Evolutionary conservation across 1,140 invertebrate species (phyloP), one percentile per base, ranked within the genome.

Genomic region (Leptonema lineaticorne): DNA sequence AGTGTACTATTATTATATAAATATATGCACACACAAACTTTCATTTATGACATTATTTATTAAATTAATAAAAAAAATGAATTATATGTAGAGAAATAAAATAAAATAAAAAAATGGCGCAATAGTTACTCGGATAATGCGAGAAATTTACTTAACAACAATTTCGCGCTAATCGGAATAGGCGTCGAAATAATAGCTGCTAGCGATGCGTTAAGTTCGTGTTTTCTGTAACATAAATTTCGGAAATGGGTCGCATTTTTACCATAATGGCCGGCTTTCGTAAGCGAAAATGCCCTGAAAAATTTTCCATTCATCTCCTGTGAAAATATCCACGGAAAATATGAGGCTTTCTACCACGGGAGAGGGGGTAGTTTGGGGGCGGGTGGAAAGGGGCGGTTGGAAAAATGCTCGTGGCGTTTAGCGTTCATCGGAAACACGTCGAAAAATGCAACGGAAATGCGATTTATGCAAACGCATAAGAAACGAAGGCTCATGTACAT

Each of bases 181-280:
- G 60, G 30, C 65, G 20, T 67, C 65, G 65, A 28, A 59, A 59
- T 67, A 67, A 67, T 46, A 30, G 65, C 53, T 20, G 26, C 41
- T 20, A 66, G 37, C 24, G 63, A 16, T 28, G 48, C 56, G 57
- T 46, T 45, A 59, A 48, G 60, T 27, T 67, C 28, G 33, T 67
- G 30, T 67, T 58, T 67, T 45, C 64, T 28, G 22, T 22, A 29
- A 28, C 65, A 28, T 67, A 67, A 67, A 67, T 67, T 29, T 59
- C 2, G 20, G 57, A 57, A 67, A 67, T 67, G 65, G 65, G 65
- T 67, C 65, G 57, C 65, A 67, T 60, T 67, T 50, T 59, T 67
- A 41, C 65, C 22, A 28, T 67, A 67, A 67, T 67, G 45, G 65
- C 56, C 65, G 26, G 22, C 65, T 37, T 41, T 56, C 26, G 28